Evolutionary conservation across 2,888 invertebrate species (phyloP).

Genomic region (Drosophila stalkeri): DNA sequence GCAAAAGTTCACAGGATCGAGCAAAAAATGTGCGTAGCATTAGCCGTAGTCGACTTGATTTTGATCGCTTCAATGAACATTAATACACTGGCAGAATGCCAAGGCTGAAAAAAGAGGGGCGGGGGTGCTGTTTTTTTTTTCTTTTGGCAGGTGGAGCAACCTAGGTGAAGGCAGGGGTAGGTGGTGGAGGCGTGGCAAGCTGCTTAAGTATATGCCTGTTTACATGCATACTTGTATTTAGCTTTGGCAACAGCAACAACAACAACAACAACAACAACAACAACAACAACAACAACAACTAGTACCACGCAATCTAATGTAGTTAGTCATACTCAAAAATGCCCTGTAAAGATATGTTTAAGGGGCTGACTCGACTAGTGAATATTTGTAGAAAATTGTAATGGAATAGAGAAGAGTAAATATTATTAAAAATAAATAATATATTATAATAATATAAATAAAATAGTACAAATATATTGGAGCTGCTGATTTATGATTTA

Average conservation of each 20-base stretch:
- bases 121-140: background rate
- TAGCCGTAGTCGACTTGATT: conserved; percentile 82
- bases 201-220: conserved; percentile 77
- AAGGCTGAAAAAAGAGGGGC: background rate
- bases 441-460: no score
- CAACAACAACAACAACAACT: conserved; percentile 36
- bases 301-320: conserved; percentile 33
- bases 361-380: background rate
- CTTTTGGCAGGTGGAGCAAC: conserved; percentile 17
- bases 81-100: conserved; percentile 65
- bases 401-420: no score
- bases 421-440: no score
- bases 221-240: conserved; percentile 80
- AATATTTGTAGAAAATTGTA: background rate
- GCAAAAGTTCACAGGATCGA: conserved; percentile 68
- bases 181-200: conserved; percentile 39
- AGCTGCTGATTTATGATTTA: no score
- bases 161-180: background rate
- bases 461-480: no score
- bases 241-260: conserved; percentile 51
- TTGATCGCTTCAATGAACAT: conserved; percentile 81
- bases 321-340: conserved; percentile 45
- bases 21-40: conserved; percentile 74
- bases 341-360: conserved; percentile 21
- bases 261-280: conserved; percentile 35